phyloP scores from a whole-genome alignment of 2,113 vertebrate species.

The Thamnophis sirtalis region DNA sequence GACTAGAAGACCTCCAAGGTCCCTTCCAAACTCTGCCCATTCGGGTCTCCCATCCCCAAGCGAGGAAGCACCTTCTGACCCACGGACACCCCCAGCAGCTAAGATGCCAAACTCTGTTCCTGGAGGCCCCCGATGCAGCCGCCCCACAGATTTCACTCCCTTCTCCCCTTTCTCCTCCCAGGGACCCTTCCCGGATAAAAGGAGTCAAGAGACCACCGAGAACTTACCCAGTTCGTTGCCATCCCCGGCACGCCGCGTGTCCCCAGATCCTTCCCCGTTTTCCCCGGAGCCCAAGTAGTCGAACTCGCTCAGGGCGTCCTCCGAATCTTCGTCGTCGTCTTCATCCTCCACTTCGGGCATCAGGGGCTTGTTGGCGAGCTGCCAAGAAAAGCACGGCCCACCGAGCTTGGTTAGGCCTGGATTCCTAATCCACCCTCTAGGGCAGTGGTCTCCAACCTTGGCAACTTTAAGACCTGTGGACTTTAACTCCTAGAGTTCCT shows the following conservation, averaged over 20 bases:
- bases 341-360: conserved; percentile 83
- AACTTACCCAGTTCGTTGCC: conserved; percentile 79
- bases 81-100: background rate
- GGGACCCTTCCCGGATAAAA: background rate
- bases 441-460: no score
- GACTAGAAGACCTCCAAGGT: background rate
- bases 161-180: background rate
- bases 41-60: background rate
- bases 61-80: background rate
- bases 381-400: background rate
- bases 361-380: conserved; percentile 79
- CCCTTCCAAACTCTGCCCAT: background rate
- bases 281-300: conserved; percentile 88
- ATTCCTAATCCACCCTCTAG: background rate
- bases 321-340: conserved; percentile 87
- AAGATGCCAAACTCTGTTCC: background rate
- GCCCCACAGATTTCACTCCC: background rate
- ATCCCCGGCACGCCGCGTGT: conserved; percentile 77
- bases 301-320: conserved; percentile 87
- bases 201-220: background rate
- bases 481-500: no score
- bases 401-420: fast-evolving
- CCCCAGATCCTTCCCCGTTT: conserved; percentile 80
- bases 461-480: no score
- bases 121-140: no score